Conservation (phyloP, 2,797 vertebrate genomes). For the Spatula versicolor region DNA sequence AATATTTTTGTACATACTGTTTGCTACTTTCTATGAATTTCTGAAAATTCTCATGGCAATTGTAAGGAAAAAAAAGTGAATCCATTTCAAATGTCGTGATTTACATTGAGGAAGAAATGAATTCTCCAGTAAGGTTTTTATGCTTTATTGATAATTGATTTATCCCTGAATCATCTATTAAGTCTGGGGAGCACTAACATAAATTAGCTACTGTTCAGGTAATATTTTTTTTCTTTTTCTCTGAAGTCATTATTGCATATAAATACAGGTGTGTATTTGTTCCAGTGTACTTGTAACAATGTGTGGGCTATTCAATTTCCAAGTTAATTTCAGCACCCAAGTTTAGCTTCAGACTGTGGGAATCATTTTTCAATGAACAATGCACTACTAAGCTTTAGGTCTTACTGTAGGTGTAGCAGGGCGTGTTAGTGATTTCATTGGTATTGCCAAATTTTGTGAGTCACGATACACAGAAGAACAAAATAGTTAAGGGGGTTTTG, state of each 20-base stretch:
- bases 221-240: neutral
- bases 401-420: neutral
- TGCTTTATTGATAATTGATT: neutral
- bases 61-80: neutral
- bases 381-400: neutral
- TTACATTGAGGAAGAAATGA: neutral
- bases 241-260: neutral
- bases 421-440: neutral
- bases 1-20: neutral
- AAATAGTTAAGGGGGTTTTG: neutral
- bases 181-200: neutral
- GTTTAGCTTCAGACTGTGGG: neutral
- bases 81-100: neutral
- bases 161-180: neutral
- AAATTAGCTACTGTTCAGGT: neutral
- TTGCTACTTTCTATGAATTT: neutral
- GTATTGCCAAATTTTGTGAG: neutral
- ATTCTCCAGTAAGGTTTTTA: neutral
- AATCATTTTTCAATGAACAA: neutral
- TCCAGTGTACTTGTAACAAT: neutral
- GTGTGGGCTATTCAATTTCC: neutral
- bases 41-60: neutral
- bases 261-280: neutral
- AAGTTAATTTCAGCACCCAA: neutral
- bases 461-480: neutral